These are phyloP conservation scores for Pygoscelis antarcticus DNA, from an alignment of 2,113 vertebrate species.

Conservation along the genomic window DNA sequence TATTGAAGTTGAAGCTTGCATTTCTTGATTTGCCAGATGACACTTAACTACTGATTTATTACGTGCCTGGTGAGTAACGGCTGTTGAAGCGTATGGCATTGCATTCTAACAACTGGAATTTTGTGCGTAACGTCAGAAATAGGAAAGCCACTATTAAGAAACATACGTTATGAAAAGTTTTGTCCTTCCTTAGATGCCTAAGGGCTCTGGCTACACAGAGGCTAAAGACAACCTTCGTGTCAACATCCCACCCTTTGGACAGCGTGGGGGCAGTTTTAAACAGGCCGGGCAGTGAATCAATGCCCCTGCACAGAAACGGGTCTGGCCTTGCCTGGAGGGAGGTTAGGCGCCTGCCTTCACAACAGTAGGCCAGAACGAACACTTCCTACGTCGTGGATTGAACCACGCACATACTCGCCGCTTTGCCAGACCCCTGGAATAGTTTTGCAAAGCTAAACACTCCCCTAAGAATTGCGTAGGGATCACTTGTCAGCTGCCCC, in stretches of 20 bases:
- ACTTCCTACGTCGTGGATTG: rapidly evolving
- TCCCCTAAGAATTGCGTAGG: rapidly evolving
- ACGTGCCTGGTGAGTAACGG: rapidly evolving
- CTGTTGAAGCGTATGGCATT: rapidly evolving
- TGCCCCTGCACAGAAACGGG: rapidly evolving
- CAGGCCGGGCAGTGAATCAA: not conserved
- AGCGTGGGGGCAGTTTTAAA: rapidly evolving
- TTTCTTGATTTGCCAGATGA: not conserved
- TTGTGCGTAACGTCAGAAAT: not conserved
- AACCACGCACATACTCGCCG: rapidly evolving
- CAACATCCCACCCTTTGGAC: rapidly evolving
- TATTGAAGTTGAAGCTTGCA: not conserved
- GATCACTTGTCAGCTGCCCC: not conserved
- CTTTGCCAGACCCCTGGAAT: not conserved
- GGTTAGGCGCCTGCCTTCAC: rapidly evolving
- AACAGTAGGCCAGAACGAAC: rapidly evolving
- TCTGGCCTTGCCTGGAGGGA: not conserved
- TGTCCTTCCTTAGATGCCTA: rapidly evolving
- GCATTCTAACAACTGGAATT: not conserved
- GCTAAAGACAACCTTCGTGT: rapidly evolving
- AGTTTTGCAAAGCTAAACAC: not conserved
- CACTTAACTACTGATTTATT: rapidly evolving
- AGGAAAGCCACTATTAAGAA: not conserved
- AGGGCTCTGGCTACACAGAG: not conserved
- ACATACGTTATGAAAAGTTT: rapidly evolving